phyloP scores from a whole-genome alignment of 2,113 vertebrate species.

The Indicator maculatus region DNA sequence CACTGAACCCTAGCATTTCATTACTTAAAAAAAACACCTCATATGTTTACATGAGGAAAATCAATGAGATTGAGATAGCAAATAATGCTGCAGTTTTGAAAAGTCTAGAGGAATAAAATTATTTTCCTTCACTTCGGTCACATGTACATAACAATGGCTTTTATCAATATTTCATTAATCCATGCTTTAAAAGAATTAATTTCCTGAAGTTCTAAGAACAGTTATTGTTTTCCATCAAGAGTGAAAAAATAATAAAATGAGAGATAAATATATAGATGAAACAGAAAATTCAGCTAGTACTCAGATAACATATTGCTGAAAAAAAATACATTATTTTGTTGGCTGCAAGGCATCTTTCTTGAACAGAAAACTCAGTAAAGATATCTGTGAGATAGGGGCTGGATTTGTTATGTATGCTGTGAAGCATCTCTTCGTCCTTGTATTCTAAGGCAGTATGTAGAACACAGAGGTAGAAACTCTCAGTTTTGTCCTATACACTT shows the following conservation, averaged over 20 bases:
- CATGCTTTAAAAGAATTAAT: slow-evolving; percentile 1
- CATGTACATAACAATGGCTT: not conserved
- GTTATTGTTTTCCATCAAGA: not conserved
- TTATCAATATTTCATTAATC: not conserved
- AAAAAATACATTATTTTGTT: not conserved
- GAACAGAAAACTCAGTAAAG: not conserved
- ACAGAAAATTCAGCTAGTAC: not conserved
- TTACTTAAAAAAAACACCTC: slow-evolving; percentile 14
- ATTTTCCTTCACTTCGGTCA: slow-evolving; percentile 42
- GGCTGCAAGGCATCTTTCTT: not conserved
- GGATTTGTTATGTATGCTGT: not conserved
- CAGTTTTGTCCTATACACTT: not conserved
- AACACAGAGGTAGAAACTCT: not conserved
- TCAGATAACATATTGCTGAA: not conserved
- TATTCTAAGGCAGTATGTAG: not conserved
- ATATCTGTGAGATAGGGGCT: not conserved
- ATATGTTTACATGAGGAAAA: slow-evolving; percentile 43
- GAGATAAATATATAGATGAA: not conserved
- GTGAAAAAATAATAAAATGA: not conserved
- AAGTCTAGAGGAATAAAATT: slow-evolving; percentile 45
- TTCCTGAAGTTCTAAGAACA: not conserved
- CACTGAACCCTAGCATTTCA: slow-evolving; percentile 45
- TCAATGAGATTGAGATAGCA: slow-evolving; percentile 45
- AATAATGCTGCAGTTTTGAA: slow-evolving; percentile 13
- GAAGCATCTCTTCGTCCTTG: not conserved